A percentile compares a stretch with the other conserved stretches of the same genome.
These are phyloP conservation scores for Pholis gunnellus DNA, from an alignment of 2,113 vertebrate genomes.

Conservation along the genomic window DNA sequence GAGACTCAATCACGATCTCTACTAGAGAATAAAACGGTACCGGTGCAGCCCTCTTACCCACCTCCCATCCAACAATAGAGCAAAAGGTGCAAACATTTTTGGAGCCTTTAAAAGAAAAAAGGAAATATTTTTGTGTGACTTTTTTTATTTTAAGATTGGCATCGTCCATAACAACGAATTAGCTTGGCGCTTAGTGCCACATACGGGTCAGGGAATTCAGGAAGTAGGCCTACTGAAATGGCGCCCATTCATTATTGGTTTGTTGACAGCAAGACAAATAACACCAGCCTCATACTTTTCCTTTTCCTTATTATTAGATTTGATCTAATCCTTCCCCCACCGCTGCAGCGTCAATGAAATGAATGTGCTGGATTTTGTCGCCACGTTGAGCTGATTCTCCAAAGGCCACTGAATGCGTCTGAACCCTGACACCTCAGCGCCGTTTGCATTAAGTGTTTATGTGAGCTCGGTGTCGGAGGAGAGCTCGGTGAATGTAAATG, in stretches of 20 bases:
- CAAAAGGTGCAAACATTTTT: not conserved
- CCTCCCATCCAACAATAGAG: not conserved
- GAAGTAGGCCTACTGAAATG: not conserved
- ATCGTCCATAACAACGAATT: not conserved
- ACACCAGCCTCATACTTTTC: not conserved
- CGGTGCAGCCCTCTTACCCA: not conserved
- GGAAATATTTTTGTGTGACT: not conserved
- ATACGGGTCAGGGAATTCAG: not conserved
- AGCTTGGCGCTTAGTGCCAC: not conserved
- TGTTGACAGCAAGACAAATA: not conserved
- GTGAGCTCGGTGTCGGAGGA: conserved; percentile 7
- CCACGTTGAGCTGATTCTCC: conserved; percentile 19
- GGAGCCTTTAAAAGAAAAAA: too few species aligned
- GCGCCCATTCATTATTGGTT: not conserved
- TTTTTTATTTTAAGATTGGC: not conserved
- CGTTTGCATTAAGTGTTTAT: conserved; percentile 19
- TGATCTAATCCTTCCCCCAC: not conserved
- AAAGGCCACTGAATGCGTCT: conserved; percentile 12
- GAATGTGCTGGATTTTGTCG: not conserved
- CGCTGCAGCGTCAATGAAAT: conserved; percentile 2
- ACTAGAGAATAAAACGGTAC: not conserved
- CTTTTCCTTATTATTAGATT: not conserved
- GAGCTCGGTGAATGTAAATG: conserved; percentile 11
- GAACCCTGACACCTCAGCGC: conserved; percentile 25
- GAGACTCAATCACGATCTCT: not conserved